Evolutionary conservation across 2,797 vertebrate species (phyloP), one percentile per base, ranked within the genome.

Genomic region (Leptodactylus fallax): DNA sequence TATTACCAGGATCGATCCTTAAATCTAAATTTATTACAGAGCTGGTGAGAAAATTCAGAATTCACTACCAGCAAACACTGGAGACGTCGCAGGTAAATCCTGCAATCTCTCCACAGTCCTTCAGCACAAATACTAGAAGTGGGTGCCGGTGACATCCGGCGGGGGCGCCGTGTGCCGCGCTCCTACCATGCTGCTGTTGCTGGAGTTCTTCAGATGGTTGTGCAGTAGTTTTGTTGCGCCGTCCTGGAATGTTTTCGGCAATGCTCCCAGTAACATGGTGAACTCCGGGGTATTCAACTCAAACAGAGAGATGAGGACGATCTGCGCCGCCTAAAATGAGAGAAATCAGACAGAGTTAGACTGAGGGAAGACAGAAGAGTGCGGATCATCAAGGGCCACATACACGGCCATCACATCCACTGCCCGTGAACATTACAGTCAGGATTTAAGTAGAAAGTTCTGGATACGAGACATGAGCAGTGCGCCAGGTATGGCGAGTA

Each of bases 211-310:
- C 92, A 99, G 96, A 94, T 99, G 98, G 93, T 95, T 98, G 93
- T 99, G 98, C 74, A 99, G 95, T 89, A 99, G 96, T 90, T 98
- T 99, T 92, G 98, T 99, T 93, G 98, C 97, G 90, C 98, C 98
- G 47, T 99, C 98, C 94, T 99, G 98, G 95, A 99, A 99, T 90
- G 98, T 99, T 95, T 99, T 99, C 90, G 98, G 98, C 94, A 99
- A 96, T 79, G 98, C 98, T 89, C 97, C 98, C 93, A 99, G 96
- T 94, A 99, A 94, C 98, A 99, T 99, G 92, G 97, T 98, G 96
- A 99, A 99, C 95, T 99, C 98, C 0, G 98, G 98, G 14, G 98
- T 99, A 93, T 99, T 99, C 92, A 99, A 87, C 95, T 99, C 97
- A 92, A 99, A 99, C 91, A 99, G 94, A 85, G 97, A 95, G 91